A percentile compares a stretch with the other conserved stretches of the same genome.
Evolutionary conservation across 2,113 vertebrate species (phyloP).

Genomic region (Melospiza melodia): DNA sequence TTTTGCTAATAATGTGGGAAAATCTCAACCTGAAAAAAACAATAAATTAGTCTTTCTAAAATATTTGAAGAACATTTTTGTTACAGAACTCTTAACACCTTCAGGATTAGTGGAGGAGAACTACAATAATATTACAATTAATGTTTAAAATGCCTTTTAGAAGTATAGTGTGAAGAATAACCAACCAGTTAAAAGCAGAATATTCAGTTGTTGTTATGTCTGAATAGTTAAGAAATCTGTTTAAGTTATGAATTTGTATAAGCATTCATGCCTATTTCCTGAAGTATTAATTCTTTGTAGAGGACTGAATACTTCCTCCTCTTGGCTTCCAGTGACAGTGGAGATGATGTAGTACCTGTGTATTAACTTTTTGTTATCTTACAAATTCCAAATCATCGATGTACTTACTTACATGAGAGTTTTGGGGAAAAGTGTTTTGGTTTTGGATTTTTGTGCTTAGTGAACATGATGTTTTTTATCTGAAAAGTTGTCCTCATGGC

Average conservation of each 20-base stretch:
- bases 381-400: background rate
- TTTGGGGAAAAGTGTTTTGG: background rate
- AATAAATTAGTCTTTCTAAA: background rate
- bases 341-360: background rate
- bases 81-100: background rate
- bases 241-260: background rate
- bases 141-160: background rate
- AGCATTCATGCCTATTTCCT: background rate
- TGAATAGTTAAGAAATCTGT: background rate
- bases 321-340: background rate
- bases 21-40: background rate
- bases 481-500: background rate
- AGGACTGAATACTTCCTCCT: background rate
- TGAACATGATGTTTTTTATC: background rate
- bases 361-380: background rate
- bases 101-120: background rate
- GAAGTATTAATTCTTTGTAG: background rate
- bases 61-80: background rate
- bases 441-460: background rate
- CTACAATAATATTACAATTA: background rate
- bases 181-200: background rate
- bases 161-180: background rate
- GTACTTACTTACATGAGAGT: background rate
- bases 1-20: slow-evolving; percentile 27
- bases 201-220: background rate